Evolutionary conservation across 2,113 vertebrate genomes (phyloP).

Genomic region (Sebastes fasciatus): DNA sequence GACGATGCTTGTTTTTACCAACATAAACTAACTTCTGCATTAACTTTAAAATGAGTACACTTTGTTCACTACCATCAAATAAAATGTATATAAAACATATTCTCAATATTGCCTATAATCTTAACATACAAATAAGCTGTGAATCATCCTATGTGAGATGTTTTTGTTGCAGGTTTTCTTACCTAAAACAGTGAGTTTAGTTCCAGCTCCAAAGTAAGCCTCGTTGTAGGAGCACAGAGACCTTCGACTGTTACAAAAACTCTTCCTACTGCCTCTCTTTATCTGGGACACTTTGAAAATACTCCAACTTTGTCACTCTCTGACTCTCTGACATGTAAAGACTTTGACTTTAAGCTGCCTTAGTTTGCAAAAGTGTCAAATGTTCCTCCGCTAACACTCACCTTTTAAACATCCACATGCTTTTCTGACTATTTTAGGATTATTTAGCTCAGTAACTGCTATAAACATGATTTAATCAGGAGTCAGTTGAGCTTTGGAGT

Average conservation of each 20-base stretch:
- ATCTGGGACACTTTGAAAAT: rapidly evolving
- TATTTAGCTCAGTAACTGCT: neutral
- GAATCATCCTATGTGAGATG: neutral
- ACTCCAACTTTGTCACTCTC: neutral
- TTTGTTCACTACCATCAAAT: neutral
- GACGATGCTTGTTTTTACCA: neutral
- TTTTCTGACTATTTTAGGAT: neutral
- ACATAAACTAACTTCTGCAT: neutral
- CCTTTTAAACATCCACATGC: neutral
- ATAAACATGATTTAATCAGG: neutral
- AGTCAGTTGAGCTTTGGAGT: neutral
- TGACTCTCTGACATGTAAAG: neutral
- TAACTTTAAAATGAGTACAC: neutral
- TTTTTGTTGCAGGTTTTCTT: constrained; percentile 52
- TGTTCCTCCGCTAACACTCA: neutral
- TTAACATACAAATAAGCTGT: neutral
- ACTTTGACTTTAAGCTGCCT: neutral
- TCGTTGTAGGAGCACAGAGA: constrained; percentile 69
- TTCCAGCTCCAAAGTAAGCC: constrained; percentile 76
- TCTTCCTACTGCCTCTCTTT: constrained; percentile 9
- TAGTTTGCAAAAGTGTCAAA: neutral
- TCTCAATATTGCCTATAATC: no score
- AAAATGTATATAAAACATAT: neutral
- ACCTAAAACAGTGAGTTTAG: constrained; percentile 81
- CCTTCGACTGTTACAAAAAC: constrained; percentile 56